Base-by-base conservation (phyloP, 2,888 invertebrate species). In the Habrosyne pyritoides region DNA sequence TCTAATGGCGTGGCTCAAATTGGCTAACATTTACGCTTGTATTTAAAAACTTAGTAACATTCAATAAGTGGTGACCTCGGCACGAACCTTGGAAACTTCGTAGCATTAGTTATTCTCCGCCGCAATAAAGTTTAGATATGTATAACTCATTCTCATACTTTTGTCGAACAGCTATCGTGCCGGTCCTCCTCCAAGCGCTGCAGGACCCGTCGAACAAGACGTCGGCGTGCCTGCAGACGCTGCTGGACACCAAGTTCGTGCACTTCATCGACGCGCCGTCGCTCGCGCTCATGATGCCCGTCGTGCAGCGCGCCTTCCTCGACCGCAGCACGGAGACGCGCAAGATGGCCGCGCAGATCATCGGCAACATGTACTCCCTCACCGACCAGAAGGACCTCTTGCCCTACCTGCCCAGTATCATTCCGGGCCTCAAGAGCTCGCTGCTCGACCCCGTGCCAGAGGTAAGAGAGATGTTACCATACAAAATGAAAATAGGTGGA, bases 251-350 rank as follows among this genome's bases (percentile, higher is more conserved):
- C 0, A 97, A 99, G 87, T 99, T 99, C 91, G 98, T 99, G 47
- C 99, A 99, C 90, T 99, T 99, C 89, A 99, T 99, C 76, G 99
- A 99, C 89, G 98, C 99, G 2, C 99, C 99, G 0, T 99, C 99
- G 0, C 93, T 99, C 21, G 99, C 99, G 57, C 94, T 99, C 53
- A 99, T 99, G 76, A 99, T 99, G 99, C 99, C 99, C 0, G 99
- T 99, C 3, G 98, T 99, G 26, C 97, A 99, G 87, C 94, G 99
- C 67, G 99, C 99, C 10, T 99, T 99, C 91, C 96, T 98, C 91
- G 99, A 99, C 90, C 94, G 99, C 63, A 98, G 98, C 52, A 99
- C 99, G 0, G 99, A 99, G 92, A 99, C 99, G 0, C 94, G 99
- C 73, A 98, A 99, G 93, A 99, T 99, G 98, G 98, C 99, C 1